Conservation (phyloP, 1,140 invertebrate genomes). For the Trachelipus rathkii region DNA sequence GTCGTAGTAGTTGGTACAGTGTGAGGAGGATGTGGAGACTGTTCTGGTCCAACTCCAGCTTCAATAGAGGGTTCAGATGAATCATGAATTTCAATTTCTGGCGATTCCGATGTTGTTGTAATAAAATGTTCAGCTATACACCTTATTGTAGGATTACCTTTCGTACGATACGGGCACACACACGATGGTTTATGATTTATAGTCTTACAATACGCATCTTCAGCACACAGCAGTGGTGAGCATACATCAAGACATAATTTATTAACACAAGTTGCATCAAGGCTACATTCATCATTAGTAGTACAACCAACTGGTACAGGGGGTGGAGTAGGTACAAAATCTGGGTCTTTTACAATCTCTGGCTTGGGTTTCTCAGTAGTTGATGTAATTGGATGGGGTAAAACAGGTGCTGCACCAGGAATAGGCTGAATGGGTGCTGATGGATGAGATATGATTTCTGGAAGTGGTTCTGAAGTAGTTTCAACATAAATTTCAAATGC, state of each 20-base stretch:
- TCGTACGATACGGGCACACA: slow-evolving; percentile 30
- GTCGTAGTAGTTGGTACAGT: slow-evolving; percentile 29
- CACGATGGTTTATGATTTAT: slow-evolving; percentile 45
- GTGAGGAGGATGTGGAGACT: slow-evolving; percentile 55
- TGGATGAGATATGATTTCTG: slow-evolving; percentile 18
- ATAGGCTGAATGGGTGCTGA: slow-evolving; percentile 26
- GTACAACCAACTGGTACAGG: slow-evolving; percentile 60
- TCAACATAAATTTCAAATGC: slow-evolving; percentile 47
- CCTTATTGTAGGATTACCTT: slow-evolving; percentile 35
- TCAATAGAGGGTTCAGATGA: slow-evolving; percentile 48
- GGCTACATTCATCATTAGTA: slow-evolving; percentile 67
- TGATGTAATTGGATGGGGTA: slow-evolving; percentile 10
- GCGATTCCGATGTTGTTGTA: slow-evolving; percentile 16
- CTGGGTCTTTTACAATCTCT: slow-evolving; percentile 36
- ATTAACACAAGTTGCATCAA: slow-evolving; percentile 68
- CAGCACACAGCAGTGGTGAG: slow-evolving; percentile 59
- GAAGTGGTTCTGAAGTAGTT: slow-evolving; percentile 17
- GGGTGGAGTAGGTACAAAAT: slow-evolving; percentile 50
- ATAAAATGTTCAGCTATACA: slow-evolving; percentile 25
- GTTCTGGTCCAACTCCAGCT: slow-evolving; percentile 70
- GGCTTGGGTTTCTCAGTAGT: slow-evolving; percentile 45
- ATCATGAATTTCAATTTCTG: slow-evolving; percentile 63
- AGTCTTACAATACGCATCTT: slow-evolving; percentile 65
- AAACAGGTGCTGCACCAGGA: slow-evolving; percentile 10
- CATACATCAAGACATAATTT: slow-evolving; percentile 72